These are phyloP conservation scores for Orcinus orca DNA, from an alignment of 2,113 vertebrate genomes.

Conservation along the genomic window DNA sequence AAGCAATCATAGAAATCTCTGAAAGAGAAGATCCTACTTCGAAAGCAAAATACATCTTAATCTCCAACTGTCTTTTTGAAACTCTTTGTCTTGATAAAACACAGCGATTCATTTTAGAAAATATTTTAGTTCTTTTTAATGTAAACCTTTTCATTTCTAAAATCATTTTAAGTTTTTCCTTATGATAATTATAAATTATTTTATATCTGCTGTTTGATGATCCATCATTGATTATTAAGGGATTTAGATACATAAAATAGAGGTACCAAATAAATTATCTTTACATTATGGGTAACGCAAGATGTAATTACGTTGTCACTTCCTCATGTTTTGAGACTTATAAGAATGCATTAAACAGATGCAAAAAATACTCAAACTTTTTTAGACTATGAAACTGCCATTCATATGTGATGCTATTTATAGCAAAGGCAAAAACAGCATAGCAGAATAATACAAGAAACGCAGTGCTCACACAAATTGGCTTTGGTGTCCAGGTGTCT, in stretches of 20 bases:
- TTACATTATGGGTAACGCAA: slow-evolving; percentile 20
- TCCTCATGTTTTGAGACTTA: background rate
- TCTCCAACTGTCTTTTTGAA: slow-evolving; percentile 9
- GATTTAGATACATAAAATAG: background rate
- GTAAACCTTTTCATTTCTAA: background rate
- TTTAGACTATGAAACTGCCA: background rate
- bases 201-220: background rate
- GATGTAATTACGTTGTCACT: background rate
- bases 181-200: slow-evolving; percentile 14
- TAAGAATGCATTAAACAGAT: slow-evolving; percentile 24
- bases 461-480: background rate
- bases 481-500: slow-evolving; percentile 48
- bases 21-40: background rate
- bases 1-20: background rate
- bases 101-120: slow-evolving; percentile 5
- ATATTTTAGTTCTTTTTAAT: background rate
- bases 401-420: slow-evolving; percentile 55
- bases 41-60: background rate
- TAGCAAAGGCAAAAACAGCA: background rate
- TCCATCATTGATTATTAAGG: background rate
- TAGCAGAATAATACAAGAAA: background rate
- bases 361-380: background rate
- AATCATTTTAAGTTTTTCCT: background rate
- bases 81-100: background rate
- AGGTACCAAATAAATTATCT: background rate